Percentiles rank a stretch among this genome's conserved stretches.
phyloP scores from a whole-genome alignment of 2,113 vertebrate species.

The Pavo muticus region DNA sequence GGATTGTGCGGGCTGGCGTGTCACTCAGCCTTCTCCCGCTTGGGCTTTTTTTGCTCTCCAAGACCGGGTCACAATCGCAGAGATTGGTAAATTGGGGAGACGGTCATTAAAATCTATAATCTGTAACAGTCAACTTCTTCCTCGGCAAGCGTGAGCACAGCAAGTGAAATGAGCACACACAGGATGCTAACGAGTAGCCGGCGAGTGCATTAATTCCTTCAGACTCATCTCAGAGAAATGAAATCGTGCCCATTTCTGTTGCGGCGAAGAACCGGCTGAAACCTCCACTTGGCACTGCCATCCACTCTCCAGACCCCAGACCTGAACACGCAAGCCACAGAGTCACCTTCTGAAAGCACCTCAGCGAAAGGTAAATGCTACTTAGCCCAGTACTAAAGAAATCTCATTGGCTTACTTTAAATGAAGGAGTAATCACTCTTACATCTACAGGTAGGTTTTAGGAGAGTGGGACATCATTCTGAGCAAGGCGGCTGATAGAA shows the following conservation, averaged over 20 bases:
- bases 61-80: slow-evolving; percentile 27
- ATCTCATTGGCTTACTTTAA: background rate
- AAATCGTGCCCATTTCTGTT: background rate
- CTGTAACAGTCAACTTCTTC: slow-evolving; percentile 30
- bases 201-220: background rate
- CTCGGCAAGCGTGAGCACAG: slow-evolving; percentile 9
- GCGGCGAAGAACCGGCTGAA: background rate
- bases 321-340: background rate
- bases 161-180: slow-evolving; percentile 25
- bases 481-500: background rate
- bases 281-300: background rate
- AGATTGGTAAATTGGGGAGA: slow-evolving; percentile 58
- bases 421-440: background rate
- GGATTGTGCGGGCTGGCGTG: slow-evolving; percentile 38
- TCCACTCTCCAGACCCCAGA: background rate
- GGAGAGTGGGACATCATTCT: slow-evolving; percentile 10
- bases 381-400: background rate
- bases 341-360: background rate
- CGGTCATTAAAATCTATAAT: slow-evolving; percentile 63
- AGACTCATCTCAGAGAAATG: slow-evolving; percentile 15
- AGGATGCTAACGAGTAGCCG: slow-evolving; percentile 20
- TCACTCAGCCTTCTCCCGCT: slow-evolving; percentile 25
- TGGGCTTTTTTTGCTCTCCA: slow-evolving; percentile 20
- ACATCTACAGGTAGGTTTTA: slow-evolving; percentile 50
- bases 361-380: slow-evolving; percentile 7